phyloP scores from a whole-genome alignment of 2,797 vertebrate species.

The Centropyge bicolor region DNA sequence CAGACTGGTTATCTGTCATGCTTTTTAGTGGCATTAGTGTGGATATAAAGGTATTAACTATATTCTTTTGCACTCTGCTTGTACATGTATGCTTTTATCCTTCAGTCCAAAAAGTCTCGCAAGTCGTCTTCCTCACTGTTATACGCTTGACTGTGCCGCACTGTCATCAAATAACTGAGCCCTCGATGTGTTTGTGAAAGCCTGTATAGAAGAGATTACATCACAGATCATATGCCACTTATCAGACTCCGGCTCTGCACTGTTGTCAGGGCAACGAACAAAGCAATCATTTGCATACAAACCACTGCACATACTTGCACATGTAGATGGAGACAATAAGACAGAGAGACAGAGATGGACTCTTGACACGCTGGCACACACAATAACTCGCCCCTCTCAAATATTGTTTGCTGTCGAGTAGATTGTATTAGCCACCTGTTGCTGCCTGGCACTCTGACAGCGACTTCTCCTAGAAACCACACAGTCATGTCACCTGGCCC shows the following conservation, averaged over 20 bases:
- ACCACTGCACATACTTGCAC: slow-evolving; percentile 7
- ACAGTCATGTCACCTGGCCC: slow-evolving; percentile 50
- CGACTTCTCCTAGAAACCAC: slow-evolving; percentile 46
- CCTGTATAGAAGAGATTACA: slow-evolving; percentile 42
- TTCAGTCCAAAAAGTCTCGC: background rate
- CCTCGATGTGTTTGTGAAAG: background rate
- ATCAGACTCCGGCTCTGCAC: slow-evolving; percentile 32
- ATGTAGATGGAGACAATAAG: slow-evolving; percentile 8
- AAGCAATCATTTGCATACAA: slow-evolving; percentile 42
- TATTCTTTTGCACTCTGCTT: background rate
- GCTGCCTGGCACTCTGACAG: slow-evolving; percentile 72
- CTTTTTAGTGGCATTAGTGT: slow-evolving; percentile 18
- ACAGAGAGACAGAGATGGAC: slow-evolving; percentile 12
- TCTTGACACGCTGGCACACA: background rate
- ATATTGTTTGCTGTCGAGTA: slow-evolving; percentile 32
- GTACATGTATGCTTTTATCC: background rate
- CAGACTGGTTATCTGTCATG: background rate
- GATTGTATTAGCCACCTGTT: slow-evolving; percentile 83
- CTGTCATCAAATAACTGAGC: background rate
- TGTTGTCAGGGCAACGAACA: slow-evolving; percentile 72
- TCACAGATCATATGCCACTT: slow-evolving; percentile 53
- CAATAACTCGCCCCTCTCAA: slow-evolving; percentile 15
- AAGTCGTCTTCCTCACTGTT: background rate
- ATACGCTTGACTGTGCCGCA: background rate
- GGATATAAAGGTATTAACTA: slow-evolving; percentile 15